Evolutionary conservation across 1,140 invertebrate genomes (phyloP).

Genomic region (Rhopalosiphum maidis): DNA sequence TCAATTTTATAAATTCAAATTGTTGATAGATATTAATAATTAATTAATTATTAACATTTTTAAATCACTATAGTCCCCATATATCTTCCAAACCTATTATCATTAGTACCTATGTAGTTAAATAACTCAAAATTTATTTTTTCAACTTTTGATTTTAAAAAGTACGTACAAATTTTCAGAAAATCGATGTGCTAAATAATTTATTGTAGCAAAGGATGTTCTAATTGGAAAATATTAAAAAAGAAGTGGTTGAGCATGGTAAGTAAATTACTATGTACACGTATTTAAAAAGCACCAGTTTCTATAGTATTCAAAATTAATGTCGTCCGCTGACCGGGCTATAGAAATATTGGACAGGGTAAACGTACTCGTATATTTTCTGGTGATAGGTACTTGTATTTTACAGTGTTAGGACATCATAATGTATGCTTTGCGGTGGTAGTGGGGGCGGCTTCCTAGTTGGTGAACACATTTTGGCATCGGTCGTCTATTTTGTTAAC

Average conservation of each 20-base stretch:
- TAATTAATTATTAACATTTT: no score
- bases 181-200: no score
- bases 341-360: not conserved
- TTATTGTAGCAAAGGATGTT: no score
- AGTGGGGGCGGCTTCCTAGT: not conserved
- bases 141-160: no score
- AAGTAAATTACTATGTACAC: not conserved
- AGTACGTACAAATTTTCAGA: no score
- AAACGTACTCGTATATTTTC: not conserved
- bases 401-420: not conserved
- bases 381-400: not conserved
- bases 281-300: not conserved
- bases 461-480: not conserved
- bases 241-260: not conserved
- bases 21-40: no score
- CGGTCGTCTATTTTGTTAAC: not conserved
- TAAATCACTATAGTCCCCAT: no score
- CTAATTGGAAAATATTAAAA: not conserved
- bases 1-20: no score
- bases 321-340: not conserved
- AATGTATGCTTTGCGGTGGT: not conserved
- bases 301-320: not conserved
- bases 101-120: no score
- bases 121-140: no score
- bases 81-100: no score